These are phyloP conservation scores for Xenopus tropicalis DNA, from an alignment of 2,113 vertebrate genomes.

Conservation along the genomic window DNA sequence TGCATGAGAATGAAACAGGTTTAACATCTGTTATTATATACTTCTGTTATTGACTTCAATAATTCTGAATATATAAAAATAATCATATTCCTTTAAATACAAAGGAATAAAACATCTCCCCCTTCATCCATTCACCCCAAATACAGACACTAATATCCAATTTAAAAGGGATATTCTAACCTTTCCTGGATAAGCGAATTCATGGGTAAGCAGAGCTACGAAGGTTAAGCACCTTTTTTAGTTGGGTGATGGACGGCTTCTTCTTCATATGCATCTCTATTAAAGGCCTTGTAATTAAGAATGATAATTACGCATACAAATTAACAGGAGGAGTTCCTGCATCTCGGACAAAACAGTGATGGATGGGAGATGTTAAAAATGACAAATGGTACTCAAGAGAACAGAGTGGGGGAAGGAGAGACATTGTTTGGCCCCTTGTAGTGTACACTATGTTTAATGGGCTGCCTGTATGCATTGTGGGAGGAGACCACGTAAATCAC, in stretches of 20 bases:
- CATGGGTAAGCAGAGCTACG: background rate
- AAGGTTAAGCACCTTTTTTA: background rate
- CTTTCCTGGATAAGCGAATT: too few species aligned
- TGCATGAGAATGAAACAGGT: too few species aligned
- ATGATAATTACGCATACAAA: constrained; percentile 2
- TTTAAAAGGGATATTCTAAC: too few species aligned
- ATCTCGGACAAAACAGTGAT: background rate
- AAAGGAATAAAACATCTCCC: too few species aligned
- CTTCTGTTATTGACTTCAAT: too few species aligned
- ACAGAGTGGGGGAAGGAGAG: background rate
- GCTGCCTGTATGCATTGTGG: constrained; percentile 1
- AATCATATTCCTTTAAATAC: too few species aligned
- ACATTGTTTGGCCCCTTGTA: background rate
- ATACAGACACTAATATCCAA: too few species aligned
- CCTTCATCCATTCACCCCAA: too few species aligned
- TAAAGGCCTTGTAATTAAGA: background rate
- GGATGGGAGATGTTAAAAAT: constrained; percentile 6
- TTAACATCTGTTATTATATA: too few species aligned
- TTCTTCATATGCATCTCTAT: background rate
- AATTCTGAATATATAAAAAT: too few species aligned
- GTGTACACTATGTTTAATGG: constrained; percentile 1
- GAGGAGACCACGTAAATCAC: background rate
- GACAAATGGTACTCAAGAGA: background rate
- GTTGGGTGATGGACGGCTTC: background rate
- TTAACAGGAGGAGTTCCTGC: background rate